Percentiles rank a stretch among this genome's conserved stretches.
These are phyloP conservation scores for Semnopithecus entellus DNA, from an alignment of 2,113 vertebrate species.

Conservation along the genomic window DNA sequence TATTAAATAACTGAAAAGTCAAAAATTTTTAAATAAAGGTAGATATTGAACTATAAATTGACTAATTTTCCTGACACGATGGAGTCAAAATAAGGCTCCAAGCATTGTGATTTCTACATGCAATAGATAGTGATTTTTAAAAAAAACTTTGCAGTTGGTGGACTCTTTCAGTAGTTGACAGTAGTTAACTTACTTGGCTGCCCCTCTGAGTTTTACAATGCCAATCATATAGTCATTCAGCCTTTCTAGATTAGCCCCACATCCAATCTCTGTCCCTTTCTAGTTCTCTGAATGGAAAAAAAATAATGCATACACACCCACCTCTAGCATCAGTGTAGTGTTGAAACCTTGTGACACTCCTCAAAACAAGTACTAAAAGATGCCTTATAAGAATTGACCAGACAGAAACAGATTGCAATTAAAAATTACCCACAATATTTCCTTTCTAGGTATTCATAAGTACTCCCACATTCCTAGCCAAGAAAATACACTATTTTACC, in stretches of 20 bases:
- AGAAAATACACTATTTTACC: neutral
- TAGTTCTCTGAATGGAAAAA: neutral
- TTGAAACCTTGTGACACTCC: neutral
- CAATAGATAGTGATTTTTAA: rapidly evolving
- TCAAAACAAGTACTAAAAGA: neutral
- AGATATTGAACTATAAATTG: neutral
- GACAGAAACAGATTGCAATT: neutral
- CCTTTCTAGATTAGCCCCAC: neutral
- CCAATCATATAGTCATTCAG: neutral
- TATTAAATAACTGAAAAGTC: neutral
- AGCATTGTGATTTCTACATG: neutral
- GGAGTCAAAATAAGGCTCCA: neutral
- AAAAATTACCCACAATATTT: neutral
- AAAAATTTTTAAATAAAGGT: neutral
- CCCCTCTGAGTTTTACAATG: neutral
- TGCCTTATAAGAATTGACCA: neutral
- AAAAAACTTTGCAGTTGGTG: neutral
- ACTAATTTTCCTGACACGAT: neutral
- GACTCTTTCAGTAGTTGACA: neutral
- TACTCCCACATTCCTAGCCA: neutral
- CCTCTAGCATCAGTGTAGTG: neutral
- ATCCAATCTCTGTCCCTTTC: neutral
- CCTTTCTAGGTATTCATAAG: neutral
- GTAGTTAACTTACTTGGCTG: neutral
- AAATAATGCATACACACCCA: neutral